Evolutionary conservation across 2,113 vertebrate genomes (phyloP).

Genomic region (Gymnobelideus leadbeateri): DNA sequence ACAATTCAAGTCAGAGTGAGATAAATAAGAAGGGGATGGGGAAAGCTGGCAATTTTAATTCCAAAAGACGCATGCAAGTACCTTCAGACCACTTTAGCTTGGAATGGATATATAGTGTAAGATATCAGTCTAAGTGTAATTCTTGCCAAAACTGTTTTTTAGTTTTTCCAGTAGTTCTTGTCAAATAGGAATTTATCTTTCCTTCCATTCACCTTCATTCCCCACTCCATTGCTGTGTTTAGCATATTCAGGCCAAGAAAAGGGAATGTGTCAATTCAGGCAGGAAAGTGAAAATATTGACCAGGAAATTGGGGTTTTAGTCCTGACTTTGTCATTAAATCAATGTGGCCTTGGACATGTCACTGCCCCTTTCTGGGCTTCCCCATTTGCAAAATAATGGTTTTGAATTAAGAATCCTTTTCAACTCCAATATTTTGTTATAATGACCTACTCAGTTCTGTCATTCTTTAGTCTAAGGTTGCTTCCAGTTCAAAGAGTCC

Average conservation of each 20-base stretch:
- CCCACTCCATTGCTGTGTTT: background rate
- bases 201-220: background rate
- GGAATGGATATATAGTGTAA: background rate
- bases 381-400: background rate
- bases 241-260: background rate
- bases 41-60: background rate
- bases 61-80: background rate
- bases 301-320: background rate
- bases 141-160: background rate
- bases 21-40: background rate
- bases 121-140: background rate
- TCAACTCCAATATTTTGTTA: background rate
- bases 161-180: background rate
- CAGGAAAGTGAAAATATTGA: background rate
- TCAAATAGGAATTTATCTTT: background rate
- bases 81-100: background rate
- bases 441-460: background rate
- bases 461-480: background rate
- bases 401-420: background rate
- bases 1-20: background rate
- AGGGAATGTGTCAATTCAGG: background rate
- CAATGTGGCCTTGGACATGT: background rate
- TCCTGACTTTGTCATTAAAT: background rate
- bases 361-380: background rate
- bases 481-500: background rate